A percentile compares a stretch with the other conserved stretches of the same genome.
phyloP scores from a whole-genome alignment of 2,797 vertebrate genomes.

The Rhinophrynus dorsalis region DNA sequence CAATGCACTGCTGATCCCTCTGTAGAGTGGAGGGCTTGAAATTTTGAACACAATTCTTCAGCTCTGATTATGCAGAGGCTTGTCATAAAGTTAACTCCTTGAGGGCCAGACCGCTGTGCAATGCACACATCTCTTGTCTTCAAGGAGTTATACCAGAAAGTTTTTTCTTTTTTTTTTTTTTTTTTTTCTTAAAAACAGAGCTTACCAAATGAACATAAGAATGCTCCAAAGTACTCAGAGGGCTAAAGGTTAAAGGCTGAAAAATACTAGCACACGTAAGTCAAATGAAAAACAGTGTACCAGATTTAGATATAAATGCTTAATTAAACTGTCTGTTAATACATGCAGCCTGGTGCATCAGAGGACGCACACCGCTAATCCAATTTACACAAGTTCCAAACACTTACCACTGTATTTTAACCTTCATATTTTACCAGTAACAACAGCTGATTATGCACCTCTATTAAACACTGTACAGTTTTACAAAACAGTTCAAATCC shows the following conservation, averaged over 20 bases:
- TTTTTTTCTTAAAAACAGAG: slow-evolving; percentile 49
- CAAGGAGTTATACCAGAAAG: not conserved
- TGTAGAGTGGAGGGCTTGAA: slow-evolving; percentile 44
- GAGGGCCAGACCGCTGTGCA: too few relatives aligned
- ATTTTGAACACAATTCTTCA: slow-evolving; percentile 74
- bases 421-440: slow-evolving; percentile 89
- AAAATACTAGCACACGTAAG: slow-evolving; percentile 79
- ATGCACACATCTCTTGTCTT: too few relatives aligned
- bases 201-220: slow-evolving; percentile 82
- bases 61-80: slow-evolving; percentile 69
- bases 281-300: slow-evolving; percentile 83
- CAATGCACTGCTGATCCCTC: slow-evolving; percentile 1
- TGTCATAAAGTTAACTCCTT: too few relatives aligned
- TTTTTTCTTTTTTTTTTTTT: not conserved
- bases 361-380: slow-evolving; percentile 86
- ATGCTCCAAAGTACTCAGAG: slow-evolving; percentile 97
- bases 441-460: slow-evolving; percentile 82
- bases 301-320: slow-evolving; percentile 89
- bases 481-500: slow-evolving; percentile 76
- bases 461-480: slow-evolving; percentile 86
- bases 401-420: slow-evolving; percentile 90
- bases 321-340: slow-evolving; percentile 91
- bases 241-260: slow-evolving; percentile 91
- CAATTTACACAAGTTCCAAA: slow-evolving; percentile 93
- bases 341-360: slow-evolving; percentile 95